These are phyloP conservation scores for Pelosia muscerda DNA, from an alignment of 2,888 invertebrate species.

Conservation along the genomic window DNA sequence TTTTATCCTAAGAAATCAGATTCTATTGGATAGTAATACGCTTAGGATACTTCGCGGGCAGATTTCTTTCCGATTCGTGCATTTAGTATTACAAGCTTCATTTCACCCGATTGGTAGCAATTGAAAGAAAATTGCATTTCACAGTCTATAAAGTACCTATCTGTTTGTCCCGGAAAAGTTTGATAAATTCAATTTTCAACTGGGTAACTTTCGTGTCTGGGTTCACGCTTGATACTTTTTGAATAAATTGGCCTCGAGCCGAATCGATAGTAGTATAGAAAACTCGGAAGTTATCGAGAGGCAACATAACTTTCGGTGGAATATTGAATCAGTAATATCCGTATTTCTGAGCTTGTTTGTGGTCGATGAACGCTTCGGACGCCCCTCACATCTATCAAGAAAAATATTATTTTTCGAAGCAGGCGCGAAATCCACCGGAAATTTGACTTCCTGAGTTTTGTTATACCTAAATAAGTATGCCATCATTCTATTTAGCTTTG, in stretches of 20 bases:
- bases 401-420: conserved; percentile 55
- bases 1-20: conserved; percentile 16
- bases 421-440: conserved; percentile 52
- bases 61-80: conserved; percentile 41
- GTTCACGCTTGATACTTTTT: conserved; percentile 81
- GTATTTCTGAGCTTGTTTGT: conserved; percentile 59
- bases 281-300: conserved; percentile 63
- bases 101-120: conserved; percentile 73
- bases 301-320: conserved; percentile 61
- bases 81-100: conserved; percentile 63
- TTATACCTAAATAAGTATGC: conserved; percentile 27
- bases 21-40: conserved; percentile 7
- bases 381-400: conserved; percentile 49
- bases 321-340: conserved; percentile 67
- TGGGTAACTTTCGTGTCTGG: conserved; percentile 80
- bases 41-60: conserved; percentile 23
- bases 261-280: conserved; percentile 73
- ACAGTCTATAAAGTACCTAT: conserved; percentile 80
- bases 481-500: conserved; percentile 14
- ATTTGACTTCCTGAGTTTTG: conserved; percentile 53
- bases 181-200: conserved; percentile 84
- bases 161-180: conserved; percentile 83
- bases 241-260: conserved; percentile 79
- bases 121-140: conserved; percentile 82
- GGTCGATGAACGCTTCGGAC: conserved; percentile 43